Evolutionary conservation across 2,888 invertebrate species (phyloP), one percentile per base, ranked within the genome.

Genomic region (Resseliella maxima): DNA sequence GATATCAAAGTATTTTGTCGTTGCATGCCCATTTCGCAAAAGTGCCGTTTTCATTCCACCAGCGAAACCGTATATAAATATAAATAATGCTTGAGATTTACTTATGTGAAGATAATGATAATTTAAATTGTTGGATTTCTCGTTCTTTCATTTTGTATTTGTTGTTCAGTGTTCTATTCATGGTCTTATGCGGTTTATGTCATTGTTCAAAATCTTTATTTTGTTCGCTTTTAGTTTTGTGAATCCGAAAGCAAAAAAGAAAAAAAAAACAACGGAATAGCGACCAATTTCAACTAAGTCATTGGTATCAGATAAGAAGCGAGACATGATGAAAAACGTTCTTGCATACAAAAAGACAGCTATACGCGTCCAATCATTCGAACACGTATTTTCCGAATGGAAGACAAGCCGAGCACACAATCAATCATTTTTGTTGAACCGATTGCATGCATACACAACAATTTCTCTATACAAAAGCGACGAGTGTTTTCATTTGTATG

Each of bases 271-370:
- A 59, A 35, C 72, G 72, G 27, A 72, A 72, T 12, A 72, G 31
- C 31, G 31, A 72, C 31, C 31, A 72, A 41, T 31, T 72, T 72
- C 72, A 35, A 72, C 72, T 72, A 72, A 72, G 31, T 72, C 31
- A 72, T 72, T 72, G 72, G 31, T 27, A 72, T 72, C 72, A 35
- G 72, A 72, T 72, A 72, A 72, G n/a, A 72, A 72, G 72, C 35
- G 72, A n/a, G n/a, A 72, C 31, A 72, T 35, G 72, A 31, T 72
- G 72, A 72, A 72, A 72, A 72, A 72, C 72, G 35, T 15, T 12
- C 2, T 27, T 27, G n/a, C 72, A 72, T 12, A 72, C 15, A 72
- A 31, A 72, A 31, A 72, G 15, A n/a, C 31, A 72, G 31, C 31
- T 31, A 15, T 35, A 72, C 72, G 72, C 72, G 72, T 72, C 72